Evolutionary conservation across 2,888 invertebrate species (phyloP).

Genomic region (Pinctada fucata): DNA sequence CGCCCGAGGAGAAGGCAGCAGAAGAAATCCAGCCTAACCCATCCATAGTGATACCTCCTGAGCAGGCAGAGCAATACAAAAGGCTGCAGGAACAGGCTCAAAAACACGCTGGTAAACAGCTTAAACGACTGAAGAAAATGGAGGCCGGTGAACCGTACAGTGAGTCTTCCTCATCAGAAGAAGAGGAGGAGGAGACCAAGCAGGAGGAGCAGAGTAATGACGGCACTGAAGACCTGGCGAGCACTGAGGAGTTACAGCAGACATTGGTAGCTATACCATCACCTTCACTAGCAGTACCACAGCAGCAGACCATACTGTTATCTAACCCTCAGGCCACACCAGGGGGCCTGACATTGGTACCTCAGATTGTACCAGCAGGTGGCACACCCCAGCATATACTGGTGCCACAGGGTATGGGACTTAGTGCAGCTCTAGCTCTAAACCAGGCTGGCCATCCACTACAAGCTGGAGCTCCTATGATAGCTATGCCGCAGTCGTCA

Average conservation of each 20-base stretch:
- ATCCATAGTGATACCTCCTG: constrained; percentile 69
- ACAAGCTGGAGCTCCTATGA: constrained; percentile 68
- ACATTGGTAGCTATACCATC: constrained; percentile 47
- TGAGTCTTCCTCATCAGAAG: constrained; percentile 58
- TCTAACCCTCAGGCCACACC: constrained; percentile 46
- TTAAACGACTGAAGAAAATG: constrained; percentile 80
- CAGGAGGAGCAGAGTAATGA: constrained; percentile 54
- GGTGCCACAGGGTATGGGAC: constrained; percentile 46
- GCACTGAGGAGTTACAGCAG: constrained; percentile 27
- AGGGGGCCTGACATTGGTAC: constrained; percentile 27
- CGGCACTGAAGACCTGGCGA: constrained; percentile 45
- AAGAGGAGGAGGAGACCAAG: constrained; percentile 56
- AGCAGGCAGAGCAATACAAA: constrained; percentile 73
- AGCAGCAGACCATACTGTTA: constrained; percentile 53
- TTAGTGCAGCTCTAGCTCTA: constrained; percentile 28
- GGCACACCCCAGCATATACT: constrained; percentile 55
- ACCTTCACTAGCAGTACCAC: constrained; percentile 33
- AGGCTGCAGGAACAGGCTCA: constrained; percentile 83
- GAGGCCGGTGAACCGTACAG: constrained; percentile 65
- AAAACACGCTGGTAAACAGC: constrained; percentile 87
- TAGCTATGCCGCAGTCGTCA: constrained; percentile 58
- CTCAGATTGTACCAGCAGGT: constrained; percentile 45
- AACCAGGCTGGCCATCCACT: constrained; percentile 57
- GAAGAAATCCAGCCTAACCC: constrained; percentile 56
- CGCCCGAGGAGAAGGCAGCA: constrained; percentile 61